phyloP scores from a whole-genome alignment of 2,888 invertebrate species.

The Gandaritis pyraliata region DNA sequence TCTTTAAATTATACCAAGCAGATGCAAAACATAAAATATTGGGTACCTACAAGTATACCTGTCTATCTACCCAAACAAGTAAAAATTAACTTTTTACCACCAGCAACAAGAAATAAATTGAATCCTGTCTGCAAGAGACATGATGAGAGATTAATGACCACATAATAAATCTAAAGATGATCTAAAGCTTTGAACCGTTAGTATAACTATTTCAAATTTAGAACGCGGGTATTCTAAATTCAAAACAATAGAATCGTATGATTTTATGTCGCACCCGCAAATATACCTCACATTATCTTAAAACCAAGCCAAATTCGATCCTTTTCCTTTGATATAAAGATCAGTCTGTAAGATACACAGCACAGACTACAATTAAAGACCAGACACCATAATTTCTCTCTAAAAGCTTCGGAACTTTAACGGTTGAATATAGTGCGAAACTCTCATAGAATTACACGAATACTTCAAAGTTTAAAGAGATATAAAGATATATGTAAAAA shows the following conservation, averaged over 20 bases:
- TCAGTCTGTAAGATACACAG: neutral
- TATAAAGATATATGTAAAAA: too few species aligned
- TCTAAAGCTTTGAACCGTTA: too few species aligned
- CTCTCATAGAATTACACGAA: conserved; percentile 12
- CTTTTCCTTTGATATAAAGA: neutral
- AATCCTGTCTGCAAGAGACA: neutral
- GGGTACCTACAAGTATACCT: too few species aligned
- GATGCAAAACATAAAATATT: too few species aligned
- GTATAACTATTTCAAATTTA: too few species aligned
- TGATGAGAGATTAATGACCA: neutral
- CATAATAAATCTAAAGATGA: too few species aligned
- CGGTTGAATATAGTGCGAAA: conserved; percentile 22
- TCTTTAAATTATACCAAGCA: too few species aligned
- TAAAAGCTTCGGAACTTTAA: conserved; percentile 38
- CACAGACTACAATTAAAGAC: conserved; percentile 37
- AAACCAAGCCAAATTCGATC: conserved; percentile 7
- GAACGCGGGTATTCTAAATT: too few species aligned
- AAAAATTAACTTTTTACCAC: neutral
- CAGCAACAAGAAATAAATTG: conserved; percentile 3
- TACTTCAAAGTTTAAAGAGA: conserved; percentile 3
- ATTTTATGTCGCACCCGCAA: too few species aligned
- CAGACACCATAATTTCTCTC: conserved; percentile 35
- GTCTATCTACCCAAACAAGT: neutral
- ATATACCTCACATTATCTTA: neutral
- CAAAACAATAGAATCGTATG: too few species aligned